Base-by-base conservation (phyloP, 64 coral and sea anemone genomes). In the Platygyra sinensis region DNA sequence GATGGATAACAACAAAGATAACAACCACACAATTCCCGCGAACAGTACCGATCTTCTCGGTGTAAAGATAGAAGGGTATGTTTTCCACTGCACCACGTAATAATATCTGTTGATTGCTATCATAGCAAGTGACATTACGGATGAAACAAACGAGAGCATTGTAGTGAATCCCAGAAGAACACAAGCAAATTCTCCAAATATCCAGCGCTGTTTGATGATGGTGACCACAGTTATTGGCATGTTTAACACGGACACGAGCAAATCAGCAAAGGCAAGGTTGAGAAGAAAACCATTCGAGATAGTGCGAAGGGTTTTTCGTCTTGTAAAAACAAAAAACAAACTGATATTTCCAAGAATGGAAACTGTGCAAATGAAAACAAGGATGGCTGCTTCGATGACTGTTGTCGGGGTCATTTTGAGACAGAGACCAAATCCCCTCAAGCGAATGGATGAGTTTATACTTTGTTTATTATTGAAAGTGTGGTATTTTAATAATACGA, bases 141-240 rank as follows among this genome's bases (percentile, higher is more conserved):
- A 98, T 2, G 93, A 87, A 54, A 98, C 91, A 86, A 98, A 98
- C n/a, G 96, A 91, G 17, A 98, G 62, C 52, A 98, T 92, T 8
- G 89, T 98, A 7, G 89, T 33, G 72, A 98, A 98, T 55, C 89
- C 96, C 4, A 91, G 30, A 0, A 77, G 82, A n/a, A 67, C 39
- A 73, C 96, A 98, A 1, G 76, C 93, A 20, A 8, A 38, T 18
- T 87, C 59, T 75, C 96, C 96, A 22, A 98, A 84, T 19, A 86
- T 60, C 96, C 96, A 98, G 0, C 86, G n/a, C 5, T 86, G 51
- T 33, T 85, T 25, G 5, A 98, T 2, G 0, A 94, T 80, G 2
- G 96, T 98, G 16, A 89, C 87, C 3, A 90, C 74, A 46, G 96
- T 98, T 18, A 98, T 77, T 0, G 96, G 96, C 96, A 98, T 98